These are phyloP conservation scores for Eolophus roseicapilla DNA, from an alignment of 2,113 vertebrate genomes.

Conservation along the genomic window DNA sequence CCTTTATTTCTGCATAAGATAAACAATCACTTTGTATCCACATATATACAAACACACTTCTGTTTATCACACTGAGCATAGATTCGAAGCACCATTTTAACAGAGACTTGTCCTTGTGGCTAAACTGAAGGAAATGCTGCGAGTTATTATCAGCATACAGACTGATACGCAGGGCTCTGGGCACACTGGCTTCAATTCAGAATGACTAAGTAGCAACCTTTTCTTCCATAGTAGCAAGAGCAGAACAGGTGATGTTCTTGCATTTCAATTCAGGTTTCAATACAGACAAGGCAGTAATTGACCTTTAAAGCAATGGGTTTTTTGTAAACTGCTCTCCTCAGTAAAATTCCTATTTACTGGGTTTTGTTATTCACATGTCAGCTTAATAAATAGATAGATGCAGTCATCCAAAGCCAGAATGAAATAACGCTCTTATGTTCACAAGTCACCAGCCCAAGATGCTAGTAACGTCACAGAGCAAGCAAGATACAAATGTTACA, in stretches of 20 bases:
- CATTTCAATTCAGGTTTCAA: background rate
- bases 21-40: background rate
- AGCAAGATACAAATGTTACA: background rate
- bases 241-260: background rate
- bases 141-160: background rate
- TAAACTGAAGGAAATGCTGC: background rate
- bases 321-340: background rate
- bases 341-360: background rate
- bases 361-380: fast-evolving
- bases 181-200: background rate
- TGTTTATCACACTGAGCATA: background rate
- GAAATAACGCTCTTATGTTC: background rate
- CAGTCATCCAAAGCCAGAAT: background rate
- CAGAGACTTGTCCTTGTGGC: background rate
- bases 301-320: background rate
- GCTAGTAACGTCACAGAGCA: background rate
- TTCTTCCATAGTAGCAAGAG: background rate
- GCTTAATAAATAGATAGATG: background rate
- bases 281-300: background rate
- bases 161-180: background rate
- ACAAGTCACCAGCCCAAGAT: background rate
- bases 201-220: background rate
- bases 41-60: background rate
- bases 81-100: background rate
- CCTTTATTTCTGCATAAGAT: background rate